phyloP scores from a whole-genome alignment of 35 echinoderm and acorn worm species.

The Anneissia japonica region DNA sequence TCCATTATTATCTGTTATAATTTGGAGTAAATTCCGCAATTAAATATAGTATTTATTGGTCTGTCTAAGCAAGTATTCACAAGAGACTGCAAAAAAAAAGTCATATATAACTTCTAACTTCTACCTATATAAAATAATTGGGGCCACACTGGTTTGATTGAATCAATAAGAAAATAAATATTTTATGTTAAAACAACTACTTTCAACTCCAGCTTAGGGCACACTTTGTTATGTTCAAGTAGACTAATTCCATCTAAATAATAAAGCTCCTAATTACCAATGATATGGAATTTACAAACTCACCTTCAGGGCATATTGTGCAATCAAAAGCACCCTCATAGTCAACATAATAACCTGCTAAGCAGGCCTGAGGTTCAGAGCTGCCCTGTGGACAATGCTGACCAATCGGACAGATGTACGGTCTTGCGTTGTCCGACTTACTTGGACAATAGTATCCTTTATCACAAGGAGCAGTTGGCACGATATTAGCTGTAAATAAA shows the following conservation, averaged over 20 bases:
- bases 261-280: background rate
- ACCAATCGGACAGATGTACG: slow-evolving; percentile 75
- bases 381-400: slow-evolving; percentile 87
- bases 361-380: slow-evolving; percentile 72
- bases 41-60: too few relatives aligned
- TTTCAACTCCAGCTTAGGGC: background rate
- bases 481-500: slow-evolving; percentile 44
- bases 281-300: too few relatives aligned
- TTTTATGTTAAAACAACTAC: background rate
- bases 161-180: too few relatives aligned
- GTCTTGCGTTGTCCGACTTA: slow-evolving; percentile 48
- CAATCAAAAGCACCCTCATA: slow-evolving; percentile 74
- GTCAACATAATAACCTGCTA: slow-evolving; percentile 71
- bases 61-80: too few relatives aligned
- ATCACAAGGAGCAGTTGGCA: slow-evolving; percentile 58
- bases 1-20: too few relatives aligned
- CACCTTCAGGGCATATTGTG: slow-evolving; percentile 88
- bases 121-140: background rate
- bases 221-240: background rate
- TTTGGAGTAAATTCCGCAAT: too few relatives aligned
- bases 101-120: too few relatives aligned
- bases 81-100: too few relatives aligned
- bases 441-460: slow-evolving; percentile 85
- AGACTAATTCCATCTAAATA: background rate
- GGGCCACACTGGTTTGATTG: background rate